phyloP scores from a whole-genome alignment of 2,113 vertebrate genomes.

The Eurypyga helias region DNA sequence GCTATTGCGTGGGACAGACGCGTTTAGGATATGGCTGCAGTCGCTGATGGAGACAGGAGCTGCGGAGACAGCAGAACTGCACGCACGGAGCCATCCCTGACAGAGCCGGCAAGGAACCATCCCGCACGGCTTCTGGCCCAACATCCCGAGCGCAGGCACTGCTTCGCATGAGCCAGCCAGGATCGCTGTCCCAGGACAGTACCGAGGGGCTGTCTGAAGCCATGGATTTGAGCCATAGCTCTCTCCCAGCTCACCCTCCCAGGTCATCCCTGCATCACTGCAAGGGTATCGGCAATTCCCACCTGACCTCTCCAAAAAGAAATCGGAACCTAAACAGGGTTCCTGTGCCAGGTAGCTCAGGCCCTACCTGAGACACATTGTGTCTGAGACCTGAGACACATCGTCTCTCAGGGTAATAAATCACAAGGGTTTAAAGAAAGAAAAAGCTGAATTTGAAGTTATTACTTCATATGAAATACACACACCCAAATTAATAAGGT shows the following conservation, averaged over 20 bases:
- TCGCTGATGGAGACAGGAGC: not conserved
- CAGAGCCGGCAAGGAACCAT: not conserved
- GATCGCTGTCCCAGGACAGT: not conserved
- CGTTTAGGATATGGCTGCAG: fast-evolving
- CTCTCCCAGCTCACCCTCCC: not conserved
- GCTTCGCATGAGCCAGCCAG: not conserved
- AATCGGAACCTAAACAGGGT: not conserved
- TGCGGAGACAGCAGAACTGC: not conserved
- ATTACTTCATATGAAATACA: not conserved
- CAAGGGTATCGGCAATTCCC: not conserved
- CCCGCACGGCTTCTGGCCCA: not conserved
- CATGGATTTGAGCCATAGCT: fast-evolving
- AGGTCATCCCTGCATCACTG: not conserved
- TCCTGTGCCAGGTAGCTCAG: not conserved
- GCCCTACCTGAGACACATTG: too few species aligned
- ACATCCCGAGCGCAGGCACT: not conserved
- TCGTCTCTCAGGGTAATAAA: not conserved
- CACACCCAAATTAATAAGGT: not conserved
- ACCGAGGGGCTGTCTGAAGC: not conserved
- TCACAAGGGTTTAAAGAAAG: not conserved
- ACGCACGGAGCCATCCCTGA: not conserved
- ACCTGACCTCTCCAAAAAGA: not conserved
- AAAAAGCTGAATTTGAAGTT: not conserved
- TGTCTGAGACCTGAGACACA: too few species aligned
- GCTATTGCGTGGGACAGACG: fast-evolving